These are phyloP conservation scores for Tetramorium bicarinatum DNA, from an alignment of 2,888 invertebrate species.

Conservation along the genomic window DNA sequence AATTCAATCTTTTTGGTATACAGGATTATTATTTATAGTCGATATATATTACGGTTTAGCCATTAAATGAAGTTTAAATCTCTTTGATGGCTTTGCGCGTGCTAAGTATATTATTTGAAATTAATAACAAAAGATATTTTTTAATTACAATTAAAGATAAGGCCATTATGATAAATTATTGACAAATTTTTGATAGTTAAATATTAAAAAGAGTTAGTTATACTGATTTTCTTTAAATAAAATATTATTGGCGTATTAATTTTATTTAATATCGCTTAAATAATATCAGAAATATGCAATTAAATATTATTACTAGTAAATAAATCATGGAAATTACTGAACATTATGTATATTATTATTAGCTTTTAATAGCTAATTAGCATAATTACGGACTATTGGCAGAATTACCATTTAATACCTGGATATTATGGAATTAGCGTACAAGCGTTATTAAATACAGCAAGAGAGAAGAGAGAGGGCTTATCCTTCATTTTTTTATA, in stretches of 20 bases:
- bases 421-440: conserved; percentile 26
- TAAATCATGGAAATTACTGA: conserved; percentile 25
- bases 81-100: not conserved
- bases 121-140: not conserved
- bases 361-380: conserved; percentile 40
- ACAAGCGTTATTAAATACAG: not conserved
- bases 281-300: not conserved
- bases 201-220: not conserved
- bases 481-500: not conserved
- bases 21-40: conserved; percentile 28
- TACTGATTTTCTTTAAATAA: not conserved
- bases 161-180: not conserved
- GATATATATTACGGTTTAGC: not conserved
- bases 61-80: not conserved
- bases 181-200: not conserved
- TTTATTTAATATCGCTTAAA: not conserved
- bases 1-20: conserved; percentile 10
- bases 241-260: not conserved
- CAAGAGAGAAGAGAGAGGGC: not conserved
- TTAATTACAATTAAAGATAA: not conserved
- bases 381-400: conserved; percentile 37
- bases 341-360: conserved; percentile 35
- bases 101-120: not conserved
- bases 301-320: conserved; percentile 35
- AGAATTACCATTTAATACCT: conserved; percentile 41